Conservation (phyloP, 2,113 vertebrate genomes). For the Xiphias gladius region DNA sequence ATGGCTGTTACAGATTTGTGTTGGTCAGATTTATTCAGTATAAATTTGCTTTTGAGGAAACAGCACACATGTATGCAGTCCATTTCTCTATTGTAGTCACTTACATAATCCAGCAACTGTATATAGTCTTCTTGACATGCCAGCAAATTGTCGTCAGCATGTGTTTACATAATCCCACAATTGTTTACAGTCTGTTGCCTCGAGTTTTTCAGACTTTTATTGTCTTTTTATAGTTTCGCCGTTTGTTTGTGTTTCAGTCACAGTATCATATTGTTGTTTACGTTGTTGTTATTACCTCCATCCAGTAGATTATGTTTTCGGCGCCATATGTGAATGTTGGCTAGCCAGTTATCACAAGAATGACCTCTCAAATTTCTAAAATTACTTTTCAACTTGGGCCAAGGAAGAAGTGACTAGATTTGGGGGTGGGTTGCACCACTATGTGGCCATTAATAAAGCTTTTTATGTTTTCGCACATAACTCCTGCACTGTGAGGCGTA, state of each 20-base stretch:
- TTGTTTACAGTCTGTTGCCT: slow-evolving; percentile 6
- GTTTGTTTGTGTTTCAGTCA: not conserved
- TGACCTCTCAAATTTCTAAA: not conserved
- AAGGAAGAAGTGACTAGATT: not conserved
- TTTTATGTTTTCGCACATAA: slow-evolving; percentile 16
- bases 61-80: slow-evolving; percentile 7
- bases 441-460: slow-evolving; percentile 24
- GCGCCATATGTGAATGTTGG: not conserved
- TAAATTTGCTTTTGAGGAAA: not conserved
- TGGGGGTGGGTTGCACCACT: not conserved
- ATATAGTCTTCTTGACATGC: slow-evolving; percentile 2
- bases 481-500: slow-evolving; percentile 39
- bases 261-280: not conserved
- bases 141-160: slow-evolving; percentile 16
- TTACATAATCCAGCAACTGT: slow-evolving; percentile 19
- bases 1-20: not conserved
- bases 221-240: not conserved
- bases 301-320: not conserved
- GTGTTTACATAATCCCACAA: slow-evolving; percentile 13
- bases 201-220: slow-evolving; percentile 4
- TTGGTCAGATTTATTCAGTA: not conserved
- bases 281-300: not conserved
- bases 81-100: not conserved
- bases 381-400: not conserved
- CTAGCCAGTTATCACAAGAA: not conserved